Evolutionary conservation across 2,888 invertebrate genomes (phyloP), one percentile per base, ranked within the genome.

Genomic region (Deilephila porcellus): DNA sequence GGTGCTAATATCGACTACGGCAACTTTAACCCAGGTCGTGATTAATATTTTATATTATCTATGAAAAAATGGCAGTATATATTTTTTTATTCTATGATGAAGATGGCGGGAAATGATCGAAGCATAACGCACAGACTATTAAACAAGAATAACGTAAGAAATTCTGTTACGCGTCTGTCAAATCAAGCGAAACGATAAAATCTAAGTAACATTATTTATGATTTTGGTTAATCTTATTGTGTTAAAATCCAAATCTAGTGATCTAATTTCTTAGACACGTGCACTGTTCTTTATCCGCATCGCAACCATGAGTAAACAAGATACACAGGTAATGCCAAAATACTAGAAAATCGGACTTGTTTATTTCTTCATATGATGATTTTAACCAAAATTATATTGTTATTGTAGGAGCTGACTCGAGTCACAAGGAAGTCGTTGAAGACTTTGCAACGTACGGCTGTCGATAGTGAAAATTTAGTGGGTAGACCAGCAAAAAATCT

Each of bases 391-490:
- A 11, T 11, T 14, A 25, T 67, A 19, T 53, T 20, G n/a, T 67
- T 62, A 32, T 67, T 62, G 6, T 62, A 74, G 74, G 71, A 67
- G n/a, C 8, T 70, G 5, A 70, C 52, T n/a, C 72, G 60, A 34
- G 20, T 81, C 45, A 84, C 95, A 56, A 93, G 97, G 82, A 97
- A 96, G 90, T 96, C 97, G 34, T 93, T 98, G n/a, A 97, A 97
- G 91, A 96, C 96, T 45, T 89, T 98, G 77, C 97, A 98, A 88
- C 96, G 95, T 76, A 95, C 96, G 67, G 96, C 97, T 56, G 95
- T 94, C 70, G 97, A 97, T 84, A 97, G 97, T 86, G 97, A 98
- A 92, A 98, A 97, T 90, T 93, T 97, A 79, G 96, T 96, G 81
- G 97, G 97, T 81, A 96, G 97, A 83, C 91, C 94, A 67, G 85